These are phyloP conservation scores for Branchinecta lindahli DNA, from an alignment of 1,140 invertebrate genomes.

Conservation along the genomic window DNA sequence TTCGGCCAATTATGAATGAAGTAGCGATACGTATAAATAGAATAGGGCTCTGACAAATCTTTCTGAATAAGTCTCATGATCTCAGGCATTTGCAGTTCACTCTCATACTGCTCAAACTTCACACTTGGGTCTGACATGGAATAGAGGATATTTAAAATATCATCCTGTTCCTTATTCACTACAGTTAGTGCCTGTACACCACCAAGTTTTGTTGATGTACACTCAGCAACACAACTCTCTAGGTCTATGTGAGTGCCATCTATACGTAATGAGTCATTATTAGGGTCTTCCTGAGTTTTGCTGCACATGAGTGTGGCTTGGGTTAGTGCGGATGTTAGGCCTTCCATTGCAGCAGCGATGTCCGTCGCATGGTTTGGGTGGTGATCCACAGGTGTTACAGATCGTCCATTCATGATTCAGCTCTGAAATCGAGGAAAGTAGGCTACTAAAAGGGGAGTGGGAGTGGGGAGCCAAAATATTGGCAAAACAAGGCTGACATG, in stretches of 20 bases:
- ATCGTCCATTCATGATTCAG: no score
- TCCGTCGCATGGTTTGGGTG: no score
- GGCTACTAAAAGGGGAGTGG: no score
- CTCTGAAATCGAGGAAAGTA: no score
- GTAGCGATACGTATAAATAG: constrained; percentile 99
- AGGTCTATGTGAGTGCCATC: background rate
- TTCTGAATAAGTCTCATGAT: constrained; percentile 98
- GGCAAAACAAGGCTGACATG: no score
- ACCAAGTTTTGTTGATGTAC: background rate
- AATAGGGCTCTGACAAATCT: constrained; percentile 98
- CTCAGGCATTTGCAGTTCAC: constrained; percentile 79
- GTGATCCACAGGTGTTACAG: no score
- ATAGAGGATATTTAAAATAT: background rate
- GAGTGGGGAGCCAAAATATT: no score
- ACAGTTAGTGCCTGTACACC: background rate
- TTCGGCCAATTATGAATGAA: constrained; percentile 99
- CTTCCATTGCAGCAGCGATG: constrained; percentile 8
- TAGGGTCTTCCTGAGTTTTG: background rate
- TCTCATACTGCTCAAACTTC: constrained; percentile 61
- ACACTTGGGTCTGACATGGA: constrained; percentile 22
- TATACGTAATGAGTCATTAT: background rate
- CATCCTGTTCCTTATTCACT: background rate
- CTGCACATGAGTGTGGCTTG: constrained; percentile 5
- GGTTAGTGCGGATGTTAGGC: background rate
- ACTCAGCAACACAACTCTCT: background rate